These are phyloP conservation scores for Holocentrus rufus DNA, from an alignment of 2,797 vertebrate genomes.

Conservation along the genomic window DNA sequence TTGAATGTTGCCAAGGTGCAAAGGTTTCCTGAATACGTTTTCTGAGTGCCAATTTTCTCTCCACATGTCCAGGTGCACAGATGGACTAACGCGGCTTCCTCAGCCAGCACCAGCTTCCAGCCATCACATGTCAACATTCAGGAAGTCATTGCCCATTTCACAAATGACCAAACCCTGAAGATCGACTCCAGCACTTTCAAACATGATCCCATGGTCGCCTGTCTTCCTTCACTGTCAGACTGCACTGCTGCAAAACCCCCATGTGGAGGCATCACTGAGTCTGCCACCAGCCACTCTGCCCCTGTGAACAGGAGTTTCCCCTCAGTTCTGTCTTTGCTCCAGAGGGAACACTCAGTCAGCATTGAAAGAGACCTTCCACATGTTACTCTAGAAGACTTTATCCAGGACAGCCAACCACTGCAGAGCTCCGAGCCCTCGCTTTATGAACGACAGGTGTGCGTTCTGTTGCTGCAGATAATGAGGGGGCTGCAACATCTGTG, in stretches of 20 bases:
- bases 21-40: neutral
- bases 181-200: fast-evolving
- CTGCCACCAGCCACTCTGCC: neutral
- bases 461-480: slow-evolving; percentile 85
- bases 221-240: neutral
- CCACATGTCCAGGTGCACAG: slow-evolving; percentile 66
- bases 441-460: slow-evolving; percentile 79
- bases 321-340: slow-evolving; percentile 64
- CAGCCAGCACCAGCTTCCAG: slow-evolving; percentile 25
- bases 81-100: slow-evolving; percentile 11
- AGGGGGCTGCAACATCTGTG: slow-evolving; percentile 78
- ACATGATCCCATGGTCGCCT: neutral
- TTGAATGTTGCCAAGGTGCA: neutral
- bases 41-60: neutral
- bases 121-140: slow-evolving; percentile 77
- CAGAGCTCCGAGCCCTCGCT: slow-evolving; percentile 59
- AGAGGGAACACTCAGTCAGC: slow-evolving; percentile 51
- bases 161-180: slow-evolving; percentile 12
- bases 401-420: slow-evolving; percentile 49
- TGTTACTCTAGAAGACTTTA: slow-evolving; percentile 82
- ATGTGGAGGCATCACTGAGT: slow-evolving; percentile 54
- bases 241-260: slow-evolving; percentile 26
- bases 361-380: slow-evolving; percentile 81
- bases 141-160: slow-evolving; percentile 70
- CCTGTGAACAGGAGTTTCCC: neutral